Evolutionary conservation across 2,113 vertebrate genomes (phyloP).

Genomic region (Myotis lucifugus): DNA sequence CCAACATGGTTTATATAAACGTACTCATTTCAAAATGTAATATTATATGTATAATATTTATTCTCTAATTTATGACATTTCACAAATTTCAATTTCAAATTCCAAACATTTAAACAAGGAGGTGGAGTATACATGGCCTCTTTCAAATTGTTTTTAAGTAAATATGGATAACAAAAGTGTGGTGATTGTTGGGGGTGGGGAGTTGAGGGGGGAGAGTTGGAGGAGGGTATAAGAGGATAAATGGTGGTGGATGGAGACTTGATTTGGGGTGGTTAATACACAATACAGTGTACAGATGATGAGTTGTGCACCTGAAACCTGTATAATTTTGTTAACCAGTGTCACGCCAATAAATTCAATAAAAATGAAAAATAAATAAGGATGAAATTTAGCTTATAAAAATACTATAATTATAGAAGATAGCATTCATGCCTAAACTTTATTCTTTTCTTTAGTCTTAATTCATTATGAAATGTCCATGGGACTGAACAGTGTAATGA

Average conservation of each 20-base stretch:
- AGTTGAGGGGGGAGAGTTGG: too few species aligned
- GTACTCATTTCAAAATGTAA: not conserved
- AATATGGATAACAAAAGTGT: not conserved
- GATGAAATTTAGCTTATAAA: not conserved
- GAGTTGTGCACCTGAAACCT: not conserved
- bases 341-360: not conserved
- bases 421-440: not conserved
- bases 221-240: not conserved
- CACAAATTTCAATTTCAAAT: not conserved
- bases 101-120: not conserved
- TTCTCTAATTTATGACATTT: not conserved
- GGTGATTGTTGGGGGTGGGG: not conserved
- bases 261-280: not conserved
- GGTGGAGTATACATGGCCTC: not conserved
- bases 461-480: not conserved
- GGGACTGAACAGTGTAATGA: not conserved
- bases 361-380: not conserved
- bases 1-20: not conserved
- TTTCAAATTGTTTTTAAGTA: conserved; percentile 26
- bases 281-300: not conserved
- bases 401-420: not conserved
- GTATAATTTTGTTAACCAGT: not conserved
- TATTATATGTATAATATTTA: not conserved
- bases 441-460: not conserved
- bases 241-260: not conserved